Percentiles rank a stretch among this genome's conserved stretches.
These are phyloP conservation scores for Chloropsis hardwickii DNA, from an alignment of 2,113 vertebrate genomes.

Conservation along the genomic window DNA sequence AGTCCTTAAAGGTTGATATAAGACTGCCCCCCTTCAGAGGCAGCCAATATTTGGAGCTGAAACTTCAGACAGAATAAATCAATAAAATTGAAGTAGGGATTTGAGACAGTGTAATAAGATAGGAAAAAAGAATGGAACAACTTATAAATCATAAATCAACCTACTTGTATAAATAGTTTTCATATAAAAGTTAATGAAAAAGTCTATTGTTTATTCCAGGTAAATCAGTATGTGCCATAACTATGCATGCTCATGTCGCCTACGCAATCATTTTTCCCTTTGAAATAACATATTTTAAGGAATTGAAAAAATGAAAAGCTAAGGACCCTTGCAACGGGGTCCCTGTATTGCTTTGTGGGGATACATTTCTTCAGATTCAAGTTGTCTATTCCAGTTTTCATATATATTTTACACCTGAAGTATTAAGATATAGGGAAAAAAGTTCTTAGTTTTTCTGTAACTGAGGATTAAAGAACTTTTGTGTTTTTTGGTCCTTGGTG, in stretches of 20 bases:
- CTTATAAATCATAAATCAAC: not conserved
- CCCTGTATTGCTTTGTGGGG: not conserved
- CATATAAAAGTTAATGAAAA: not conserved
- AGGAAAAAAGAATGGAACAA: not conserved
- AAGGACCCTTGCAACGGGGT: not conserved
- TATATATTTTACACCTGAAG: not conserved
- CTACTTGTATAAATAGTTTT: not conserved
- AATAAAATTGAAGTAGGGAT: not conserved
- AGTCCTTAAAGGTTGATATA: not conserved
- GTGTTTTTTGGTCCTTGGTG: not conserved
- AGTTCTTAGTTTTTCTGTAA: not conserved
- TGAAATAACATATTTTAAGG: not conserved
- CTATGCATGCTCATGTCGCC: not conserved
- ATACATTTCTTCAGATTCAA: not conserved
- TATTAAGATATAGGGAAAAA: not conserved
- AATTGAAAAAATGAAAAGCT: not conserved
- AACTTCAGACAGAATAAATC: not conserved
- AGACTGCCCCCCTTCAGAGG: not conserved
- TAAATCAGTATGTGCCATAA: not conserved
- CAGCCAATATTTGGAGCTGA: not conserved
- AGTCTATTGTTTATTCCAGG: not conserved
- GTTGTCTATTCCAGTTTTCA: not conserved
- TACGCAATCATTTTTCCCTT: not conserved
- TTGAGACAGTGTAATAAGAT: not conserved
- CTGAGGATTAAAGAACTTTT: slow-evolving; percentile 41